phyloP scores from a whole-genome alignment of 2,113 vertebrate species.

The Chamaea fasciata region DNA sequence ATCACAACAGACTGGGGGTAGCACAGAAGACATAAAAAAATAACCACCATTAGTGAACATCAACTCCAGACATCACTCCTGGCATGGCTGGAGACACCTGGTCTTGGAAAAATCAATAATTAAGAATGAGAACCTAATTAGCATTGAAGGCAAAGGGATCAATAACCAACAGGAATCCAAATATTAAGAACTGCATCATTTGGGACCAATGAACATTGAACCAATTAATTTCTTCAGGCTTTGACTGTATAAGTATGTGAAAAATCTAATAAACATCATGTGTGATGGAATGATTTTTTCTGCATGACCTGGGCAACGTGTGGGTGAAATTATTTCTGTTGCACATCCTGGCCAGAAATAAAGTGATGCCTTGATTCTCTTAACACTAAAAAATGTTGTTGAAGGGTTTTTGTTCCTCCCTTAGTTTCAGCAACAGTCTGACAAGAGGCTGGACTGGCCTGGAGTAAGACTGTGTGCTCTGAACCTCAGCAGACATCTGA shows the following conservation, averaged over 20 bases:
- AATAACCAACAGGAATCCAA: background rate
- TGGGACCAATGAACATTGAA: background rate
- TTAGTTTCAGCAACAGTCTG: background rate
- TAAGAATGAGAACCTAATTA: background rate
- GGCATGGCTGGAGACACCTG: accelerated
- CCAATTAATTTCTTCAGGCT: background rate
- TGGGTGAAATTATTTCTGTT: background rate
- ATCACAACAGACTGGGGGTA: background rate
- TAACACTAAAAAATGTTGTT: background rate
- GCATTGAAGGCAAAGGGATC: background rate
- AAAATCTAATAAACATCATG: background rate
- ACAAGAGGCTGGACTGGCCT: background rate
- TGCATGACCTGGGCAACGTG: accelerated
- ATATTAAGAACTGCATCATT: background rate
- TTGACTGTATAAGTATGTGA: background rate
- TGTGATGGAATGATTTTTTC: background rate
- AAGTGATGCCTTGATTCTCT: background rate
- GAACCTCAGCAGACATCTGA: background rate
- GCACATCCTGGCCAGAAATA: background rate
- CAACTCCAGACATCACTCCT: background rate
- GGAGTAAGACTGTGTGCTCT: background rate
- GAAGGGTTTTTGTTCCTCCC: background rate
- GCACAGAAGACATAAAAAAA: background rate
- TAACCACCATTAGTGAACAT: background rate
- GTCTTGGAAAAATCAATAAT: background rate